A percentile compares a stretch with the other conserved stretches of the same genome.
These are phyloP conservation scores for Arctopsyche grandis DNA, from an alignment of 1,140 invertebrate species.

Conservation along the genomic window DNA sequence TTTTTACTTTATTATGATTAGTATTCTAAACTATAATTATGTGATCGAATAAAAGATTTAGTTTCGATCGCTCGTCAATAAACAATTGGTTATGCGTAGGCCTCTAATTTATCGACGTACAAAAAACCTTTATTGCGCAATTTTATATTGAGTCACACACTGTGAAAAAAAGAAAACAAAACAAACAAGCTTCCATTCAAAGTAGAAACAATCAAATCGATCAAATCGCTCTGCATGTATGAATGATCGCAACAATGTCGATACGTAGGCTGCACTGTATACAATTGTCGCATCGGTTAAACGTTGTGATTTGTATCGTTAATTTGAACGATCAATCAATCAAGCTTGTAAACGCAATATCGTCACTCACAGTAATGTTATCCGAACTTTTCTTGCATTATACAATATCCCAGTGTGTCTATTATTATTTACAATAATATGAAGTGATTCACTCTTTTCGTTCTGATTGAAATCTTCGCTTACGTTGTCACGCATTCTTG, in stretches of 20 bases:
- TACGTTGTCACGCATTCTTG: too few species aligned
- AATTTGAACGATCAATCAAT: constrained; percentile 12
- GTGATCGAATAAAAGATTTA: constrained; percentile 19
- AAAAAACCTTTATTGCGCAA: constrained; percentile 9
- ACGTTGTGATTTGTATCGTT: background rate
- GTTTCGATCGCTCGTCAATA: background rate
- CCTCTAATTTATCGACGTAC: constrained; percentile 9
- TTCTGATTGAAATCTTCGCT: background rate
- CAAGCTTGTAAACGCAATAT: too few species aligned
- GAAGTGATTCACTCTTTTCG: background rate
- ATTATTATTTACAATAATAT: background rate
- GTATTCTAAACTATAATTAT: constrained; percentile 7
- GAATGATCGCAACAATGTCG: constrained; percentile 4
- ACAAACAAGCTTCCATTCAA: background rate
- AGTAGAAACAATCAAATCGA: background rate
- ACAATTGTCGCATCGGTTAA: background rate
- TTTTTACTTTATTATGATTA: too few species aligned
- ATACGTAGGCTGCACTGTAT: constrained; percentile 2
- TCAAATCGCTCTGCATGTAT: background rate
- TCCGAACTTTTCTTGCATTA: too few species aligned
- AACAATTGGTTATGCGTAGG: background rate
- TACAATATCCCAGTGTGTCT: too few species aligned
- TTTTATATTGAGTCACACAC: constrained; percentile 3
- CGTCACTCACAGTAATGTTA: too few species aligned
- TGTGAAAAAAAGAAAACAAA: background rate